phyloP scores from a whole-genome alignment of 2,797 vertebrate genomes.

The Saxicola maurus region DNA sequence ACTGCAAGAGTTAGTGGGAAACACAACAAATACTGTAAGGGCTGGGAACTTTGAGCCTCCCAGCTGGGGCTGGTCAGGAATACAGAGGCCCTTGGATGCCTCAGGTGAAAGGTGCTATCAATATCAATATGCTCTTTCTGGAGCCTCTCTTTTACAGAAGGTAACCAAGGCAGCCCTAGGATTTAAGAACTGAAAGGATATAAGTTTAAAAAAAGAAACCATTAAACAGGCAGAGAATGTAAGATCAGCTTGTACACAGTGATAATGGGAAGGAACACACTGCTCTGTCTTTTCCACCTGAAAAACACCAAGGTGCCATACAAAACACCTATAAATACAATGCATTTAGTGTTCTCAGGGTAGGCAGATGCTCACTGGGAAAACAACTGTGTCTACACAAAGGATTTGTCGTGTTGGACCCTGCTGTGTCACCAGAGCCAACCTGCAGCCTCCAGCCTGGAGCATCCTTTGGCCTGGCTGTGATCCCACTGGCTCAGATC shows the following conservation, averaged over 20 bases:
- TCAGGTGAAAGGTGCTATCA: not conserved
- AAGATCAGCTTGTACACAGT: not conserved
- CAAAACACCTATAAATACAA: not conserved
- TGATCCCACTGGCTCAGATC: conserved; percentile 69
- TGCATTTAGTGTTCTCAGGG: not conserved
- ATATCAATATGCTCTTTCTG: not conserved
- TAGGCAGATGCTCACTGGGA: not conserved
- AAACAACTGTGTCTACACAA: not conserved
- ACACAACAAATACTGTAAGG: not conserved
- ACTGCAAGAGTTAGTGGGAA: not conserved
- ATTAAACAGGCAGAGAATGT: not conserved
- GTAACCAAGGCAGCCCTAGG: not conserved
- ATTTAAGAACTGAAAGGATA: not conserved
- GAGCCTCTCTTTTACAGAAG: not conserved
- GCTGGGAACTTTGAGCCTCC: not conserved
- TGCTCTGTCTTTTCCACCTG: not conserved
- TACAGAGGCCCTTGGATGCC: not conserved
- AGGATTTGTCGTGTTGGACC: not conserved
- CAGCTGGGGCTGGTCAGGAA: not conserved
- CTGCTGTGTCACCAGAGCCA: not conserved
- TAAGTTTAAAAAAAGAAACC: not conserved
- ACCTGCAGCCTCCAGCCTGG: conserved; percentile 30
- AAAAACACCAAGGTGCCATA: not conserved
- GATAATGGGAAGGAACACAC: not conserved
- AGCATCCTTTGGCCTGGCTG: conserved; percentile 79